Conservation (phyloP, 2,888 invertebrate species). For the Mesoligia furuncula region DNA sequence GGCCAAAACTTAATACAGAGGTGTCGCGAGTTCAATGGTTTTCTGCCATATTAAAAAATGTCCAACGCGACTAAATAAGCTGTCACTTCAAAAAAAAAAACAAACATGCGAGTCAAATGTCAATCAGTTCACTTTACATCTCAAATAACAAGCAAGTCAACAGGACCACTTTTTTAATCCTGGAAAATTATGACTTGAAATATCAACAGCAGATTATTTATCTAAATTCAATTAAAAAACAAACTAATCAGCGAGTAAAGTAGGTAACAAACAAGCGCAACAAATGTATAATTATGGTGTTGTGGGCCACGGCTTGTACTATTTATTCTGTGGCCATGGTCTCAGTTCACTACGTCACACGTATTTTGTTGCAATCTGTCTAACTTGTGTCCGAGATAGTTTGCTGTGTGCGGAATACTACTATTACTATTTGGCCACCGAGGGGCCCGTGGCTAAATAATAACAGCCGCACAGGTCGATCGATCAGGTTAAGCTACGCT, state of each 20-base stretch:
- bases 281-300: constrained; percentile 47
- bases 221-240: not conserved
- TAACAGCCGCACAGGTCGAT: too few relatives aligned
- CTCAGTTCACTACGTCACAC: not conserved
- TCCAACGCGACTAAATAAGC: too few relatives aligned
- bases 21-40: too few relatives aligned
- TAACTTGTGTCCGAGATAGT: not conserved
- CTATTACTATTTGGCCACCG: too few relatives aligned
- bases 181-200: not conserved
- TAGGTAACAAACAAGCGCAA: constrained; percentile 13
- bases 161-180: not conserved
- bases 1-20: too few relatives aligned
- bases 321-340: too few relatives aligned
- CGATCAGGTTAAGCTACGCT: too few relatives aligned
- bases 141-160: not conserved
- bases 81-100: too few relatives aligned
- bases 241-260: constrained; percentile 11
- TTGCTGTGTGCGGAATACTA: not conserved
- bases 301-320: too few relatives aligned
- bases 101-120: not conserved
- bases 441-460: too few relatives aligned
- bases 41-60: too few relatives aligned
- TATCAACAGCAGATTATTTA: not conserved
- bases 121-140: not conserved
- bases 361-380: constrained; percentile 42